Conservation (phyloP, 2,113 vertebrate genomes). For the Cinclus cinclus region DNA sequence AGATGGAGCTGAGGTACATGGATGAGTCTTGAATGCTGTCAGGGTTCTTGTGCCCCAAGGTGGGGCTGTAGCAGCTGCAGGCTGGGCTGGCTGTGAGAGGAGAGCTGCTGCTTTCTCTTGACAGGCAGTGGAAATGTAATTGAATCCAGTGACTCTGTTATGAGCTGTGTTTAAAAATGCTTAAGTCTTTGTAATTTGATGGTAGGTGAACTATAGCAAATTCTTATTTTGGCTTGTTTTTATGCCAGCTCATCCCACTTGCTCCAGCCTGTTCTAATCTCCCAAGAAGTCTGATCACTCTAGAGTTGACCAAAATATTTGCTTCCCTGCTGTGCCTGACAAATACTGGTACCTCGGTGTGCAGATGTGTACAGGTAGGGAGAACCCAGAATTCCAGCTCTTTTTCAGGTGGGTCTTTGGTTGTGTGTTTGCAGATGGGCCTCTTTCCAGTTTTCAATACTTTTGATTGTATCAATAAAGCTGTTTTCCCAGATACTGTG, state of each 20-base stretch:
- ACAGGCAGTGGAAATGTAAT: neutral
- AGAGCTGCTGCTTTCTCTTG: neutral
- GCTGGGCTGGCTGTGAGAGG: neutral
- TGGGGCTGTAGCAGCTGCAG: neutral
- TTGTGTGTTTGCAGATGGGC: neutral
- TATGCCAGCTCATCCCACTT: neutral
- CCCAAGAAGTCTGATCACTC: neutral
- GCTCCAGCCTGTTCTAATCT: neutral
- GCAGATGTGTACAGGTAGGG: rapidly evolving
- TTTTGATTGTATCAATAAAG: neutral
- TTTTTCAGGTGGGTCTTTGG: neutral
- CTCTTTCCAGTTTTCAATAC: neutral
- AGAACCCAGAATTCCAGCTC: neutral
- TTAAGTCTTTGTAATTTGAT: neutral
- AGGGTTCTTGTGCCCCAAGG: neutral
- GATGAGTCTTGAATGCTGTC: neutral
- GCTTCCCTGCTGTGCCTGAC: neutral
- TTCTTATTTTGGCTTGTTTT: neutral
- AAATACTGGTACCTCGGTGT: neutral
- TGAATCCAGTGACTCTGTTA: neutral
- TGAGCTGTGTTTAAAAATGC: neutral
- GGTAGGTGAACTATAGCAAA: neutral
- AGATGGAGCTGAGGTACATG: neutral
- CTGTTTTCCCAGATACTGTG: neutral
- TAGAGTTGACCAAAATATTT: neutral